A percentile compares a stretch with the other conserved stretches of the same genome.
Evolutionary conservation across 2,113 vertebrate genomes (phyloP).

Genomic region (Anoplopoma fimbria): DNA sequence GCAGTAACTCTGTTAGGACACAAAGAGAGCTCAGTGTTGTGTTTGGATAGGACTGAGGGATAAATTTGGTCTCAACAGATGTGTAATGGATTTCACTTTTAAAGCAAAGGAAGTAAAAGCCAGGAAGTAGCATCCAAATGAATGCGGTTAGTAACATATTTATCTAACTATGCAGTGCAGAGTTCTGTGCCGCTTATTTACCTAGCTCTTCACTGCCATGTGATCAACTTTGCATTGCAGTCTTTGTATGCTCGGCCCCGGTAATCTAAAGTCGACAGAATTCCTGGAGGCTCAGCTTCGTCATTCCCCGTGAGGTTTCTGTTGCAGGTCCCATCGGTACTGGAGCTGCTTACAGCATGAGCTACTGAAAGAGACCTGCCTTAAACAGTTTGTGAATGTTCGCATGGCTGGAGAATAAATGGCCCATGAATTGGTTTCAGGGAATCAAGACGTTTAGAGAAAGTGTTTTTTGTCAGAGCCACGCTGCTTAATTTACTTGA

Average conservation of each 20-base stretch:
- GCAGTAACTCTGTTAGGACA: slow-evolving; percentile 14
- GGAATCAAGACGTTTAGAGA: slow-evolving; percentile 18
- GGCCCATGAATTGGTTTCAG: background rate
- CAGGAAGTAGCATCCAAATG: no score
- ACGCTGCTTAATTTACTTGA: background rate
- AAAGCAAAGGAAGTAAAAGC: background rate
- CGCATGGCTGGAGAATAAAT: slow-evolving; percentile 4
- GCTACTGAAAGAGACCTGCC: slow-evolving; percentile 1
- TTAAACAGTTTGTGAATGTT: slow-evolving; percentile 3
- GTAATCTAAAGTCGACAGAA: slow-evolving; percentile 63
- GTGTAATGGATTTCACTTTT: slow-evolving; percentile 9
- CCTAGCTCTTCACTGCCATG: slow-evolving; percentile 40
- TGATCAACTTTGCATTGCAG: slow-evolving; percentile 65
- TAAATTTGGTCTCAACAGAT: slow-evolving; percentile 15
- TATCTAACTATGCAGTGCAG: background rate
- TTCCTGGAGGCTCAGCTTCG: slow-evolving; percentile 49
- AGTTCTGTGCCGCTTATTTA: slow-evolving; percentile 58
- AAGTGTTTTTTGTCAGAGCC: slow-evolving; percentile 7
- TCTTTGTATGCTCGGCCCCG: slow-evolving; percentile 35
- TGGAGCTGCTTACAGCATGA: slow-evolving; percentile 25
- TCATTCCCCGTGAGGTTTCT: slow-evolving; percentile 16
- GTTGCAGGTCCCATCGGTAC: slow-evolving; percentile 10
- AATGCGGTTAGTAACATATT: background rate
- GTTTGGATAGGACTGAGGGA: background rate
- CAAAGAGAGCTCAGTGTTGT: background rate